phyloP scores from a whole-genome alignment of 2,113 vertebrate genomes.

The Dascyllus trimaculatus region DNA sequence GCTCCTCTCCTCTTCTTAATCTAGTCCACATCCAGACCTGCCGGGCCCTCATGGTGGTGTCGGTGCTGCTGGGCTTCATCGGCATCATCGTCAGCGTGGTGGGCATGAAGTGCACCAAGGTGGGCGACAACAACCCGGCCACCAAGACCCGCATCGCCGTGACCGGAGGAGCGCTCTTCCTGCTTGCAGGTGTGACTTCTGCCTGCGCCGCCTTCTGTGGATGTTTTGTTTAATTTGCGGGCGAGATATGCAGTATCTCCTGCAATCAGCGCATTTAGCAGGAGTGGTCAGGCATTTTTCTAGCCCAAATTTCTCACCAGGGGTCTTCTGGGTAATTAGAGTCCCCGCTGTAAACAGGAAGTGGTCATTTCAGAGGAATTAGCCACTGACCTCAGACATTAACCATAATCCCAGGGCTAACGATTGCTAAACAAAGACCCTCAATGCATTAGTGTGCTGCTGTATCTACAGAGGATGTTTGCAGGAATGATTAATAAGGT shows the following conservation, averaged over 20 bases:
- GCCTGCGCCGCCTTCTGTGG: neutral
- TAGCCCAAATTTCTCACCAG: conserved; percentile 16
- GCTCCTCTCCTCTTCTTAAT: conserved; percentile 30
- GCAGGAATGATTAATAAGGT: neutral
- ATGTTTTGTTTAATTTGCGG: neutral
- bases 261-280: conserved; percentile 4
- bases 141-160: conserved; percentile 93
- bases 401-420: conserved; percentile 29
- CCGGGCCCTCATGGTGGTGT: conserved; percentile 95
- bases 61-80: conserved; percentile 94
- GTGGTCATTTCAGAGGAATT: conserved; percentile 68
- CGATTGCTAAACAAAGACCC: conserved; percentile 16
- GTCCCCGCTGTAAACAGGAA: conserved; percentile 75
- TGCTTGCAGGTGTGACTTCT: conserved; percentile 89
- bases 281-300: conserved; percentile 39
- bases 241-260: neutral
- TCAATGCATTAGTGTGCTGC: neutral
- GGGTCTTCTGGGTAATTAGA: conserved; percentile 56
- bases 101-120: conserved; percentile 98
- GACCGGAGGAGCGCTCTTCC: conserved; percentile 91
- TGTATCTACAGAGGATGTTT: neutral
- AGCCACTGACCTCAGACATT: conserved; percentile 48
- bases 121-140: conserved; percentile 93
- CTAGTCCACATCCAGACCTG: conserved; percentile 96
- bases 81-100: conserved; percentile 93